Conservation (phyloP, 2,888 invertebrate genomes). For the Halictus ligatus region DNA sequence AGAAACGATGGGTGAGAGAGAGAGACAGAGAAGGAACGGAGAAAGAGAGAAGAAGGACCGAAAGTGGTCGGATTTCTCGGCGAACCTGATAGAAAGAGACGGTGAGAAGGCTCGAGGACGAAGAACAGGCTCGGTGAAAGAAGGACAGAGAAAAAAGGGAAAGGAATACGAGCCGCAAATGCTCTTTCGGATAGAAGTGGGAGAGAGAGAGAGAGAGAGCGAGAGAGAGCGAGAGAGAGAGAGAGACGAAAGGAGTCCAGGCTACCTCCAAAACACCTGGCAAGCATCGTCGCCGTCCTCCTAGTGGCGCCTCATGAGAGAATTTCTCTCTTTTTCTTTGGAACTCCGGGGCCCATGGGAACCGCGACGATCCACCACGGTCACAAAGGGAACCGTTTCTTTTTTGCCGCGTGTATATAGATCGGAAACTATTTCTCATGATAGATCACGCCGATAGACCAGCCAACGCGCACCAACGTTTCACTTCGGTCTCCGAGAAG, state of each 20-base stretch:
- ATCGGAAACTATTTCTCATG: slow-evolving; percentile 55
- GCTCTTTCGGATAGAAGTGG: slow-evolving; percentile 25
- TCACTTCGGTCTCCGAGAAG: neutral
- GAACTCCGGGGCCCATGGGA: slow-evolving; percentile 74
- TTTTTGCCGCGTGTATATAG: slow-evolving; percentile 41
- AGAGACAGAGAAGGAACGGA: neutral
- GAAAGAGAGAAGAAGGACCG: slow-evolving; percentile 9
- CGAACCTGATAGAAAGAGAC: slow-evolving; percentile 27
- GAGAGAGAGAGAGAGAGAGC: slow-evolving; percentile 25
- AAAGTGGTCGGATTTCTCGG: slow-evolving; percentile 47
- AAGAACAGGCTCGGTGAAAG: slow-evolving; percentile 35
- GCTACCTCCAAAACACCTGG: slow-evolving; percentile 77
- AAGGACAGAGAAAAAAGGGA: slow-evolving; percentile 46
- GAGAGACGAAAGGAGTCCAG: slow-evolving; percentile 39
- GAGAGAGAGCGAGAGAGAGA: slow-evolving; percentile 24
- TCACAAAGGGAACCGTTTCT: slow-evolving; percentile 57
- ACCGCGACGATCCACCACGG: slow-evolving; percentile 57
- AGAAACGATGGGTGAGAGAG: neutral
- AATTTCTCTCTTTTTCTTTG: slow-evolving; percentile 72
- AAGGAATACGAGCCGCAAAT: slow-evolving; percentile 25
- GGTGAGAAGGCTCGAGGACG: slow-evolving; percentile 38
- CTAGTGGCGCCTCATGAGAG: slow-evolving; percentile 76
- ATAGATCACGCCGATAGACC: slow-evolving; percentile 30
- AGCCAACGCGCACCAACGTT: neutral
- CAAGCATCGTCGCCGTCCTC: slow-evolving; percentile 71